Base-by-base conservation (phyloP, 1,140 invertebrate species). In the Drosophila varians region DNA sequence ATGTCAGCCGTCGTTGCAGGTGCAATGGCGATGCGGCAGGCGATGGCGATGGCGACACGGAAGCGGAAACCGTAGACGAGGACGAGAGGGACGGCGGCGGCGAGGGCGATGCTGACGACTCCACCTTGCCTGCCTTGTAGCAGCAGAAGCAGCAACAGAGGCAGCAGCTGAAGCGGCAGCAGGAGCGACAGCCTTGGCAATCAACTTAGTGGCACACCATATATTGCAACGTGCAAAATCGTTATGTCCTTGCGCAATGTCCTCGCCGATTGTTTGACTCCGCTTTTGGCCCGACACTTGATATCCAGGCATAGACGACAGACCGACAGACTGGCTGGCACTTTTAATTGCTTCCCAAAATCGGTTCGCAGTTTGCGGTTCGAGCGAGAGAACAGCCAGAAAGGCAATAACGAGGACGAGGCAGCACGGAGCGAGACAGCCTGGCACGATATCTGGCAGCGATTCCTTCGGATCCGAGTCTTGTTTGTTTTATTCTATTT, bases 1-100 rank as follows among this genome's bases (percentile, higher is more conserved):
- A 90, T 6, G 84, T 84, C 48, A 74, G 55, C 34, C 88, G 86
- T 12, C 89, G 89, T 56, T 89, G 83, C 74, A 80, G 77, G 40
- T 77, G 83, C 66, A 75, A 62, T 42, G 38, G 56, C 74, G 72
- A 70, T 34, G 74, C 56, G 43, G 52, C 11, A n/a, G 36, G 53
- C 52, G 58, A 73, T 8, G 69, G 48, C 34, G 42, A 62, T n/a
- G 74, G 52, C 57, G 55, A 61, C 40, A 55, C 21, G 19, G 58
- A 77, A 21, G 56, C 42, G 62, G 62, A 66, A 26, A 18, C 46
- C 34, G 60, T 65, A 23, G 42, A 56, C 31, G 64, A 45, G 9
- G 62, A 71, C 42, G 77, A 61, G 47, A 66, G 34, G 23, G 55
- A 65, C 28, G 75, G 46, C 34, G 71, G 54, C 48, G 77, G 73